Evolutionary conservation across 2,888 invertebrate genomes (phyloP).

Genomic region (Chrysina gloriosa): DNA sequence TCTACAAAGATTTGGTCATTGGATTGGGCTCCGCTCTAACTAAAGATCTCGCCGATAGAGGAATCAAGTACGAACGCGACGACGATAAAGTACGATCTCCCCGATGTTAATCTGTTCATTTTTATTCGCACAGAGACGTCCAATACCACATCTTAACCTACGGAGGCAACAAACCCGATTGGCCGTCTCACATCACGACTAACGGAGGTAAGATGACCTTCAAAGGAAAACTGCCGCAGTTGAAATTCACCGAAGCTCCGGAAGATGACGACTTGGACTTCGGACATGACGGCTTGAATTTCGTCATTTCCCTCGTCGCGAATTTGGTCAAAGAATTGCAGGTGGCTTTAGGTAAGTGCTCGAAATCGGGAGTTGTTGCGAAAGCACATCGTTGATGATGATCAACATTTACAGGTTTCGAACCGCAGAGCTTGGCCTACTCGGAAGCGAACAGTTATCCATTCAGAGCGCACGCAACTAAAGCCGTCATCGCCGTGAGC

Average conservation of each 20-base stretch:
- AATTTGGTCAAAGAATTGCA: constrained; percentile 58
- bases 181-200: constrained; percentile 70
- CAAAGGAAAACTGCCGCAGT: constrained; percentile 67
- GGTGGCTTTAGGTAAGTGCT: constrained; percentile 53
- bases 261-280: constrained; percentile 52
- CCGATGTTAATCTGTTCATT: neutral
- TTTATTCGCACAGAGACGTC: constrained; percentile 66
- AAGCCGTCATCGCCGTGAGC: constrained; percentile 76
- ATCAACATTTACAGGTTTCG: constrained; percentile 30
- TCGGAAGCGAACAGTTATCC: constrained; percentile 74
- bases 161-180: constrained; percentile 68
- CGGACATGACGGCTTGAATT: constrained; percentile 53
- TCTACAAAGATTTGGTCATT: constrained; percentile 73
- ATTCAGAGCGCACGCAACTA: constrained; percentile 81
- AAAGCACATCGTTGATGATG: neutral
- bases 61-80: constrained; percentile 69
- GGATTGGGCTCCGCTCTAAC: constrained; percentile 72
- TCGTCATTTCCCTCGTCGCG: constrained; percentile 53
- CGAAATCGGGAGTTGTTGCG: neutral
- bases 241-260: constrained; percentile 59
- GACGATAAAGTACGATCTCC: neutral
- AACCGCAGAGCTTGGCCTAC: constrained; percentile 68
- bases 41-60: constrained; percentile 72
- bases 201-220: constrained; percentile 65
- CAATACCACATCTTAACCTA: constrained; percentile 71